Evolutionary conservation across 2,888 invertebrate genomes (phyloP).

Genomic region (Ophonus ardosiacus): DNA sequence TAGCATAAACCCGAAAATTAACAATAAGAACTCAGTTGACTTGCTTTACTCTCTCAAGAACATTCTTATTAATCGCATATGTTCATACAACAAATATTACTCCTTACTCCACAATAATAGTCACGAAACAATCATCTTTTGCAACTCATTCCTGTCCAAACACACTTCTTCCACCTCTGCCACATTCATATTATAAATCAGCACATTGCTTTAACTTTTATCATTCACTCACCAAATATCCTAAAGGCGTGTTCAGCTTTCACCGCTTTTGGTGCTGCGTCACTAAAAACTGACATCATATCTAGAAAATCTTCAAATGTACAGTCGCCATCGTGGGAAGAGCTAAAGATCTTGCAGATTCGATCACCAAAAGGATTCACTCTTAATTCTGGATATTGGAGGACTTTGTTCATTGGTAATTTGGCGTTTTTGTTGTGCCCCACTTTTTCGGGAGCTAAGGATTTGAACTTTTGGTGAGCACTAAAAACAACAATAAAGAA

Average conservation of each 20-base stretch:
- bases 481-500: slow-evolving; percentile 76
- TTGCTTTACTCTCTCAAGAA: too few species aligned
- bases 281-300: slow-evolving; percentile 97
- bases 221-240: slow-evolving; percentile 87
- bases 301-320: slow-evolving; percentile 97
- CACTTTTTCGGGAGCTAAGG: slow-evolving; percentile 92
- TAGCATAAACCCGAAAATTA: too few species aligned
- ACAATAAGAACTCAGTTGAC: too few species aligned
- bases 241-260: slow-evolving; percentile 97
- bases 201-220: too few species aligned
- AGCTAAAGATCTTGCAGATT: slow-evolving; percentile 94
- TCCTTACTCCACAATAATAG: too few species aligned
- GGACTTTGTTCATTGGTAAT: slow-evolving; percentile 88
- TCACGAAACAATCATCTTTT: too few species aligned
- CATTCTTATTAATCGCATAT: too few species aligned
- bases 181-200: too few species aligned
- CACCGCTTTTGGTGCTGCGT: slow-evolving; percentile 92
- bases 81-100: too few species aligned
- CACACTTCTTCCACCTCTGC: too few species aligned
- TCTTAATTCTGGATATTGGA: slow-evolving; percentile 91
- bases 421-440: slow-evolving; percentile 93
- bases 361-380: slow-evolving; percentile 95
- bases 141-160: too few species aligned
- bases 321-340: slow-evolving; percentile 92
- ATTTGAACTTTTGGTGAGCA: slow-evolving; percentile 93